Evolutionary conservation across 2,888 invertebrate genomes (phyloP).

Genomic region (Hedya salicella): DNA sequence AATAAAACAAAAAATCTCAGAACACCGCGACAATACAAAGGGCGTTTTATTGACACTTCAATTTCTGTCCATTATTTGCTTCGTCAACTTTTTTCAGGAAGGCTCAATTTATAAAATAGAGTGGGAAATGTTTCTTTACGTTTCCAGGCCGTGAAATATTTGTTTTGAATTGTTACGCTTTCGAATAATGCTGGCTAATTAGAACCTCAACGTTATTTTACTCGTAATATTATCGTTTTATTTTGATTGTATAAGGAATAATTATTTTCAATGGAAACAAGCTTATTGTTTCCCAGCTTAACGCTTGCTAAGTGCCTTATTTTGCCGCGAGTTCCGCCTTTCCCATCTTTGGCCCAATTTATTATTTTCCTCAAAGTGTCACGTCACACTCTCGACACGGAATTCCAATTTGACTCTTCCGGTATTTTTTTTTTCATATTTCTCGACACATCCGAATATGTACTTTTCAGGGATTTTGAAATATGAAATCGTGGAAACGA

Average conservation of each 20-base stretch:
- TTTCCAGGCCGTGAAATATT: slow-evolving; percentile 1
- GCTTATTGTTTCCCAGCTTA: too few species aligned
- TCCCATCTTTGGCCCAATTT: slow-evolving; percentile 13
- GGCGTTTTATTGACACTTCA: slow-evolving; percentile 38
- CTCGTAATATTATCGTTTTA: background rate
- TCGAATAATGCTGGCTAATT: slow-evolving; percentile 7
- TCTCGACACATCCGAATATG: background rate
- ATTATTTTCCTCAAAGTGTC: slow-evolving; percentile 22
- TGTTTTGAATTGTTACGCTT: slow-evolving; percentile 1
- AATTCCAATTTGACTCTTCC: slow-evolving; percentile 3
- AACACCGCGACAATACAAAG: slow-evolving; percentile 30
- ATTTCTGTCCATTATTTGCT: slow-evolving; percentile 34
- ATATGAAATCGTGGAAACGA: background rate
- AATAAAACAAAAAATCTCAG: slow-evolving; percentile 36
- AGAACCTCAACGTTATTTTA: background rate
- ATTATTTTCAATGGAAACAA: slow-evolving; percentile 19
- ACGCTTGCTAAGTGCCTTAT: slow-evolving; percentile 11
- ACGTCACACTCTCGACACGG: background rate
- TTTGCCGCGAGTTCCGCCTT: slow-evolving; percentile 13
- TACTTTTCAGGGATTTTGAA: background rate
- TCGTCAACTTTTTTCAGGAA: slow-evolving; percentile 21
- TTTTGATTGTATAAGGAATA: slow-evolving; percentile 2
- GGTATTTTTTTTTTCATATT: background rate
- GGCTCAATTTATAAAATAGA: slow-evolving; percentile 31
- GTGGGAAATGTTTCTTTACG: slow-evolving; percentile 13